phyloP scores from a whole-genome alignment of 2,113 vertebrate species.

The Cephalopterus ornatus region DNA sequence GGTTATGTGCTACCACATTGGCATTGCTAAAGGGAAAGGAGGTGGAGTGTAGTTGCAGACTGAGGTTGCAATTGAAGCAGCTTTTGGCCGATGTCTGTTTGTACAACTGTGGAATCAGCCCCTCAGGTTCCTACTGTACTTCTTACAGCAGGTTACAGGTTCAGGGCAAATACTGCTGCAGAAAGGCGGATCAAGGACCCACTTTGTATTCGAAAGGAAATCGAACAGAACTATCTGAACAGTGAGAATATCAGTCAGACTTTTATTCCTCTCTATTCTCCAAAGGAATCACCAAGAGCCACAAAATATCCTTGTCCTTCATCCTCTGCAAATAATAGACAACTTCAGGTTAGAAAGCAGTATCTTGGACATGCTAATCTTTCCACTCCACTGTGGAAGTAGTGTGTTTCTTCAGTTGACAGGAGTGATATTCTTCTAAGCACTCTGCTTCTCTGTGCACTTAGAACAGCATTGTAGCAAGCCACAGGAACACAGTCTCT shows the following conservation, averaged over 20 bases:
- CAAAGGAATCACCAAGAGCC: background rate
- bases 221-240: background rate
- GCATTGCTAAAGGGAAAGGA: background rate
- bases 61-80: background rate
- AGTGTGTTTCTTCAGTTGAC: background rate
- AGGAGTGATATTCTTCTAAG: background rate
- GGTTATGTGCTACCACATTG: background rate
- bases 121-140: background rate
- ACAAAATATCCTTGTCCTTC: background rate
- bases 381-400: background rate
- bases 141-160: background rate
- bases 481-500: background rate
- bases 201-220: background rate
- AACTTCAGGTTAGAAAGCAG: background rate
- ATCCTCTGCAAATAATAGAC: background rate
- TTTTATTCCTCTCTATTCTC: fast-evolving
- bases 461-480: background rate
- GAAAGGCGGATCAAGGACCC: background rate
- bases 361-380: background rate
- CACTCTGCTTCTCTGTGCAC: background rate
- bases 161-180: background rate
- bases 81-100: background rate
- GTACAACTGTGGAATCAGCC: background rate
- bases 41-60: background rate
- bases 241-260: background rate